Evolutionary conservation across 2,888 invertebrate species (phyloP), one percentile per base, ranked within the genome.

Genomic region (Trachelus iudaicus): DNA sequence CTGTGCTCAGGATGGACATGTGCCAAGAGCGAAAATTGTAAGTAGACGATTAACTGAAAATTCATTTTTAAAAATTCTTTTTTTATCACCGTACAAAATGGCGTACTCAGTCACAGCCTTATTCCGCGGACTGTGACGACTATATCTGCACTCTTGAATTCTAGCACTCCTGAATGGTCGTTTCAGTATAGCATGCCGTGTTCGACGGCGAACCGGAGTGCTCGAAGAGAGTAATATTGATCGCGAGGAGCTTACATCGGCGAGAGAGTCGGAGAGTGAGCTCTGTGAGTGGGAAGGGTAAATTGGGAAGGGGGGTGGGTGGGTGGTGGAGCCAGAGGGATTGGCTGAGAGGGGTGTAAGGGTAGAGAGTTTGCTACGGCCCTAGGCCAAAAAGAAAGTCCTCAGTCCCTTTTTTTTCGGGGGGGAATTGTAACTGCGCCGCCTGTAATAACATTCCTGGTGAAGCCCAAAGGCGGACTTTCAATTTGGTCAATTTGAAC

Each of bases 161-260:
- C 40, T 56, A 56, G 23, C 40, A 15, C 40, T 15, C 6, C 40
- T 6, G 40, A 56, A 56, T 56, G 40, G 40, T 23, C 40, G 9
- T 56, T 56, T 56, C 40, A 0, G 23, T 56, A 56, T 56, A 56
- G 40, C 40, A 23, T 56, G 23, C 23, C 23, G 40, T 9, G 40
- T 56, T 56, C 40, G 40, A 56, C 40, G 40, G 40, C 40, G 40
- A 56, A 9, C 40, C 40, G 40, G 71, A 71, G 83, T 86, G 86
- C 87, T 89, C 88, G 87, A 87, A 89, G 90, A 89, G 90, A 90
- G 90, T 90, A 89, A 90, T 90, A 90, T 90, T 90, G 90, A 90
- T 90, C 90, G 90, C 87, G 87, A 86, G 85, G 87, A 87, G 90
- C 89, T 90, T 90, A 89, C 90, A 89, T 90, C 88, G 89, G 85